Base-by-base conservation (phyloP, 2,797 vertebrate genomes). In the Lithobates pipiens region DNA sequence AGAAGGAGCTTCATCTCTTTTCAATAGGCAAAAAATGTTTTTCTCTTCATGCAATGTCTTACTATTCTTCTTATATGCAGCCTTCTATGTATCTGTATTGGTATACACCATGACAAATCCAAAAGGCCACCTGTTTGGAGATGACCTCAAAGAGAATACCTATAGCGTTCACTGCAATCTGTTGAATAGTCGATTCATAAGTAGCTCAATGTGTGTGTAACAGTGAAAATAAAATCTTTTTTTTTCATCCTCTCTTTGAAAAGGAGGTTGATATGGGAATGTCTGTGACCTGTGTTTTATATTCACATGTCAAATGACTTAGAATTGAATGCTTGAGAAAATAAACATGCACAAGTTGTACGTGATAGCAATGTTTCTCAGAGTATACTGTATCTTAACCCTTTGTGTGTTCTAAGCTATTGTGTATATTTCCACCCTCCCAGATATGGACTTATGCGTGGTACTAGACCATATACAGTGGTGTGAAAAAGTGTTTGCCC, bases 61-160 rank as follows among this genome's bases (percentile, higher is more conserved):
- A 2, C 71, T 76, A 71, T 86, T 76, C 46, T 44, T 25, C 50
- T 61, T 82, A 8, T 44, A 32, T 80, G 27, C n/a, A 32, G 57
- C 67, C 10, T 65, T 9, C 63, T 57, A 23, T 57, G 42, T 11
- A 44, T 44, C 68, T 21, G 70, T 25, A 82, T 39, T 25, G 73
- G 25, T 67, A 65, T 21, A 76, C 44, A 83, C 18, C 54, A 23
- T 61, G 70, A 65, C 69, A 57, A 36, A 5, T 42, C n/a, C 50
- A 46, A 54, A 77, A 82, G 79, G 79, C 46, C 67, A 76, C 67
- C 57, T 54, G 54, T 77, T 73, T 82, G 16, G 44, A 77, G 74
- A 77, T 16, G 10, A 57, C 25, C 46, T 70, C 57, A 69, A 39
- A 77, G 0, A 63, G 54, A 67, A 61, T 63, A 61, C 21, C 11